Evolutionary conservation across 1,140 invertebrate genomes (phyloP).

Genomic region (Trichonephila clavata): DNA sequence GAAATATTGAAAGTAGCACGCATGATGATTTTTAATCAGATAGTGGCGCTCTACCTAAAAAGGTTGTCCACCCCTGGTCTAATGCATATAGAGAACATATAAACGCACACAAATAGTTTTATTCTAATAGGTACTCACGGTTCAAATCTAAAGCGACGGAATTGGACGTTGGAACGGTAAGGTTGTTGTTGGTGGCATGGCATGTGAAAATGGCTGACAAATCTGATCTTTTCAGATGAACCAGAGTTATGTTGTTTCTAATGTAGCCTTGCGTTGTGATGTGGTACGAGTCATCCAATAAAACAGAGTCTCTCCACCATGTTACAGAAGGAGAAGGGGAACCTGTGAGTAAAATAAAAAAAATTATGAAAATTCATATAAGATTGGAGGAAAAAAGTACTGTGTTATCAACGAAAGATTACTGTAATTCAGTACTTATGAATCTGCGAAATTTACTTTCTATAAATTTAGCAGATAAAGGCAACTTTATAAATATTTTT

Average conservation of each 20-base stretch:
- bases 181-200: conserved; percentile 82
- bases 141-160: conserved; percentile 80
- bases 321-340: conserved; percentile 78
- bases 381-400: no score
- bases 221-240: conserved; percentile 88
- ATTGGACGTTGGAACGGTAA: conserved; percentile 79
- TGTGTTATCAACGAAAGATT: no score
- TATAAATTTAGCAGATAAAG: no score
- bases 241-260: conserved; percentile 88
- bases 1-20: no score
- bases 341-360: conserved; percentile 66
- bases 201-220: conserved; percentile 89
- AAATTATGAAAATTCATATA: background rate
- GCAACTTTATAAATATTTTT: no score
- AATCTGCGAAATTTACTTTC: no score
- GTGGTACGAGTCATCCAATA: conserved; percentile 78
- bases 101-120: no score
- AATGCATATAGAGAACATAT: no score
- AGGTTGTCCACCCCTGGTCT: no score
- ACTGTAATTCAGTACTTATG: no score
- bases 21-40: no score
- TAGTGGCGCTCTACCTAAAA: no score
- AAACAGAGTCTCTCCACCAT: conserved; percentile 79
- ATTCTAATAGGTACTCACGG: conserved; percentile 78
- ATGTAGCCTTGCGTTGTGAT: conserved; percentile 77